Base-by-base conservation (phyloP, 2,113 vertebrate species). In the Sinocyclocheilus anophthalmus region DNA sequence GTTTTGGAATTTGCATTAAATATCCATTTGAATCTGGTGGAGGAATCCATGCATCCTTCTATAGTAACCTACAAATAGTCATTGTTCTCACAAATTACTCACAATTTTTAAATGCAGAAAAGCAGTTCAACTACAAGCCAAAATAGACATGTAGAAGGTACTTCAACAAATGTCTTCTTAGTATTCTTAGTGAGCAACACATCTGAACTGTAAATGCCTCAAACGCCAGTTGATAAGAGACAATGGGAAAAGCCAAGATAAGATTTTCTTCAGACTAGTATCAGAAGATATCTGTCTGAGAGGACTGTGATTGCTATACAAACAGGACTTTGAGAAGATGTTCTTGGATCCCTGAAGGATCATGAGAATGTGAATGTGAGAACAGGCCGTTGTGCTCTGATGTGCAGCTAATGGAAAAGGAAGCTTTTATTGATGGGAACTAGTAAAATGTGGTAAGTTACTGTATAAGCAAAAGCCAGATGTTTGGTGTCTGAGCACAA, bases 111-210 rank as follows among this genome's bases (percentile, higher is more conserved):
- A 42, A 22, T 33, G 30, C 3, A 3, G 18, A 42, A 72, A 42
- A 42, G 9, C 33, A 39, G 33, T 39, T 70, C 9, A 39, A 7
- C 65, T 69, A 33, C 65, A 18, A 33, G 26, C 26, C 26, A 33
- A 42, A 72, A 22, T 33, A n/a, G 18, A 37, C 22, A 37, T 67
- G 86, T 81, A 87, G 81, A 39, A 70, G 67, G 30, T 72, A 72
- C 33, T 33, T 33, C 30, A 79, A 83, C 87, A 78, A n/a, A 75
- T 82, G 86, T 90, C 85, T 92, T 26, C 26, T 84, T 53, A 84
- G 48, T 57, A 13, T 39, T 7, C 39, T 72, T 42, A 79, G 67
- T 88, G 53, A 53, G 45, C 22, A 50, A 76, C 45, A 76, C n/a
- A 50, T 45, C n/a, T 48, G 13, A n/a, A 39, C 14, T 48, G 24